Evolutionary conservation across 2,888 invertebrate genomes (phyloP).

Genomic region (Leptarthrus brevirostris): DNA sequence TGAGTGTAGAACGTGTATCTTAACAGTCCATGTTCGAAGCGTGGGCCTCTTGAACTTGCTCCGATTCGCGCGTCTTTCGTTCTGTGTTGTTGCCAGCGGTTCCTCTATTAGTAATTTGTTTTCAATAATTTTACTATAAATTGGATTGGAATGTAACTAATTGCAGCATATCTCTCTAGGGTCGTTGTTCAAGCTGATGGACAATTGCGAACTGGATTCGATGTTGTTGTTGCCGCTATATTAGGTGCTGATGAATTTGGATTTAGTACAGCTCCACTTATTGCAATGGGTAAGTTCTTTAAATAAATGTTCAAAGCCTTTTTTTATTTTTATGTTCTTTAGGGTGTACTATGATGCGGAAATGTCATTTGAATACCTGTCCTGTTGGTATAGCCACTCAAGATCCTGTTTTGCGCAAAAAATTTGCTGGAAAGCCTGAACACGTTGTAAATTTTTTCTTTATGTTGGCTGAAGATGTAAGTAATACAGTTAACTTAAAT

Average conservation of each 20-base stretch:
- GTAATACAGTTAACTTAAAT: too few species aligned
- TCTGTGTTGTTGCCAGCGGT: slow-evolving; percentile 53
- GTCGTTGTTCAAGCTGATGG: slow-evolving; percentile 97
- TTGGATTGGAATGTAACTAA: slow-evolving; percentile 23
- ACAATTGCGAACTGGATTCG: slow-evolving; percentile 94
- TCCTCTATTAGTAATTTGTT: slow-evolving; percentile 54
- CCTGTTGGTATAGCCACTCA: slow-evolving; percentile 99
- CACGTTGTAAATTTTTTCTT: slow-evolving; percentile 98
- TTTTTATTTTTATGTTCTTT: slow-evolving; percentile 12
- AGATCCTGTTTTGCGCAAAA: slow-evolving; percentile 93
- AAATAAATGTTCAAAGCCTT: too few species aligned
- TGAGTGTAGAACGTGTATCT: slow-evolving; percentile 40
- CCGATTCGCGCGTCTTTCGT: slow-evolving; percentile 37
- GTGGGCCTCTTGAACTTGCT: slow-evolving; percentile 11
- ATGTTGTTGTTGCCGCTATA: slow-evolving; percentile 94
- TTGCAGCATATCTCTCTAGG: slow-evolving; percentile 66
- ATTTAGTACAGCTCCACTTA: slow-evolving; percentile 97
- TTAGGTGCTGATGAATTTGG: slow-evolving; percentile 99
- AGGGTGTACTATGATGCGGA: slow-evolving; percentile 99
- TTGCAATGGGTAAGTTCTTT: slow-evolving; percentile 80
- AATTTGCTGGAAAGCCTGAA: slow-evolving; percentile 97
- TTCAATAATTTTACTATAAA: slow-evolving; percentile 46
- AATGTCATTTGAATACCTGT: slow-evolving; percentile 98
- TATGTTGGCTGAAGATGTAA: slow-evolving; percentile 96
- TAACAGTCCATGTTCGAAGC: slow-evolving; percentile 29